Evolutionary conservation across 2,888 invertebrate species (phyloP).

Genomic region (Crepidodera aurea): DNA sequence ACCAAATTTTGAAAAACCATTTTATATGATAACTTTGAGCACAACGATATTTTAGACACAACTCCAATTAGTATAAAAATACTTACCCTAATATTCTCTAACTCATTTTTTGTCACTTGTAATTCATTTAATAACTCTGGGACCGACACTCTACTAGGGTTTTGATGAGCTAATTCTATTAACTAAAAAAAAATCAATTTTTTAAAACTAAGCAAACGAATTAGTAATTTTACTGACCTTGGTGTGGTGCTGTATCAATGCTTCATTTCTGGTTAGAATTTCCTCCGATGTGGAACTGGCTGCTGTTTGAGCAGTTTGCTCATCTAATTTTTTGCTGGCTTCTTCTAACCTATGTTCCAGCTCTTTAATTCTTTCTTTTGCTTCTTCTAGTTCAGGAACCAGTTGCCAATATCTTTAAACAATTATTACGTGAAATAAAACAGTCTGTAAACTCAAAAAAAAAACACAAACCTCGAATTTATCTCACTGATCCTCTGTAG

Average conservation of each 20-base stretch:
- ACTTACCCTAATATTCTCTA: slow-evolving; percentile 85
- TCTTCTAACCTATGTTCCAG: slow-evolving; percentile 78
- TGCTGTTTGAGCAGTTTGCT: slow-evolving; percentile 65
- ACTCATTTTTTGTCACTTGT: slow-evolving; percentile 84
- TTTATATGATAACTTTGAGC: too few relatives aligned
- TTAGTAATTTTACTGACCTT: slow-evolving; percentile 11
- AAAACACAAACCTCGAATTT: slow-evolving; percentile 69
- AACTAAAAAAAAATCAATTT: slow-evolving; percentile 54
- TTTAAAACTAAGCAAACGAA: too few relatives aligned
- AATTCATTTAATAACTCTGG: slow-evolving; percentile 84
- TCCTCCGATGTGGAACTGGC: slow-evolving; percentile 15
- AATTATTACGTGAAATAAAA: not conserved
- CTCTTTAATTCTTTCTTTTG: slow-evolving; percentile 74
- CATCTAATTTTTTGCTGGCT: slow-evolving; percentile 72
- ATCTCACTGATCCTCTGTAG: slow-evolving; percentile 78
- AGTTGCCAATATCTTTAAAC: slow-evolving; percentile 74
- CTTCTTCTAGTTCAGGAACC: slow-evolving; percentile 75
- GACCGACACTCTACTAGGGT: slow-evolving; percentile 76
- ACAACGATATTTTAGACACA: too few relatives aligned
- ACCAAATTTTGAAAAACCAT: slow-evolving; percentile 3
- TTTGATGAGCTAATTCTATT: slow-evolving; percentile 66
- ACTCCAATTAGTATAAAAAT: not conserved
- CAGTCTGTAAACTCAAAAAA: too few relatives aligned
- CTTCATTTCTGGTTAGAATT: slow-evolving; percentile 3
- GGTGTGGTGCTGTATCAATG: slow-evolving; percentile 17